Conservation (phyloP, 2,113 vertebrate genomes). For the Shinisaurus crocodilurus region DNA sequence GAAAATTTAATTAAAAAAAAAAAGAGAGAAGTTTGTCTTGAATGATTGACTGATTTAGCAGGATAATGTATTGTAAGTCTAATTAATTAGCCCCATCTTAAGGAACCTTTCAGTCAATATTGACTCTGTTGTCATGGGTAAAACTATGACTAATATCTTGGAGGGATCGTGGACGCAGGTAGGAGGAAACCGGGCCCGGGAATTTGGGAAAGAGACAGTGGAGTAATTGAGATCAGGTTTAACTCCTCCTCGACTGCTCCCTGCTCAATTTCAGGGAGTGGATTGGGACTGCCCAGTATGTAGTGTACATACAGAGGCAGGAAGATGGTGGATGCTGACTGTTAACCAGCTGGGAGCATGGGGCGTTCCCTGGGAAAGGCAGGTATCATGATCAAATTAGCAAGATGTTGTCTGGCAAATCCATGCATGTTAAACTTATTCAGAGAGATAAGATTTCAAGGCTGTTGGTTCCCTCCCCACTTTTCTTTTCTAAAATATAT, state of each 20-base stretch:
- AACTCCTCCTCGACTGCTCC: not conserved
- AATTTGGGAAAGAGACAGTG: not conserved
- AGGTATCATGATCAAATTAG: not conserved
- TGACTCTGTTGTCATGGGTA: not conserved
- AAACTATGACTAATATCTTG: not conserved
- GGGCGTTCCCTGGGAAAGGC: not conserved
- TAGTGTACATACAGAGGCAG: not conserved
- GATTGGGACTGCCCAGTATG: not conserved
- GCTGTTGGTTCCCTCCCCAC: not conserved
- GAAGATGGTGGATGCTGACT: not conserved
- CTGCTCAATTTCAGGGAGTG: not conserved
- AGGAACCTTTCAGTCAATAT: not conserved
- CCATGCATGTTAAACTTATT: not conserved
- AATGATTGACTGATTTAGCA: no score
- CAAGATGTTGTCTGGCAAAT: not conserved
- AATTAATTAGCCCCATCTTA: not conserved
- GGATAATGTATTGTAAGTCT: no score
- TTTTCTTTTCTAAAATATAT: not conserved
- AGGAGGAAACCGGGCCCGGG: not conserved
- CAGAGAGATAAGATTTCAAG: not conserved
- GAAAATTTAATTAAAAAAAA: no score
- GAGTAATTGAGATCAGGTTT: no score
- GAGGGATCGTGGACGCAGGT: not conserved
- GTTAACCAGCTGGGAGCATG: not conserved
- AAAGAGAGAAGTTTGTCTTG: no score